These are phyloP conservation scores for Proterorhinus semilunaris DNA, from an alignment of 2,113 vertebrate genomes.

Conservation along the genomic window DNA sequence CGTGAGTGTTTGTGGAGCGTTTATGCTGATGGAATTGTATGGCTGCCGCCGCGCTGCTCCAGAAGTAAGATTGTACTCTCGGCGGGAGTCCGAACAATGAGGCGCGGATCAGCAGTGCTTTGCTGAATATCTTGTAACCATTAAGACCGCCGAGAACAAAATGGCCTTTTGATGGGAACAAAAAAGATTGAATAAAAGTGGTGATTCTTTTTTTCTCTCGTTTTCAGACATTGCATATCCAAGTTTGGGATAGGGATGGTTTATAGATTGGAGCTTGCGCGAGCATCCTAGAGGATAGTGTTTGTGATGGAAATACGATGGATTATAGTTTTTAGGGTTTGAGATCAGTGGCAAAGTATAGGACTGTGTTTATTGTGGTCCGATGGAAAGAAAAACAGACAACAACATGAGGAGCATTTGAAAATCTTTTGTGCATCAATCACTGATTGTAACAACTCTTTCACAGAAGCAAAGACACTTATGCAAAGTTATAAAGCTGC, in stretches of 20 bases:
- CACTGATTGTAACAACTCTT: slow-evolving; percentile 46
- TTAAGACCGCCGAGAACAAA: slow-evolving; percentile 72
- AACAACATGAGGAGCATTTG: slow-evolving; percentile 48
- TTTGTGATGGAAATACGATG: slow-evolving; percentile 74
- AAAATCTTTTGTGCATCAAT: slow-evolving; percentile 35
- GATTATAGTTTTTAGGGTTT: slow-evolving; percentile 70
- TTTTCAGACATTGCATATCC: slow-evolving; percentile 64
- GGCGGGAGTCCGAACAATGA: slow-evolving; percentile 71
- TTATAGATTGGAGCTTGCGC: slow-evolving; percentile 56
- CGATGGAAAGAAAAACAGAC: slow-evolving; percentile 35
- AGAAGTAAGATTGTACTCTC: slow-evolving; percentile 76
- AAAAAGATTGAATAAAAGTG: slow-evolving; percentile 80
- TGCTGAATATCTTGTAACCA: slow-evolving; percentile 70
- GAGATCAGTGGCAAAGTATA: slow-evolving; percentile 66
- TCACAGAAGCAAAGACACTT: slow-evolving; percentile 21
- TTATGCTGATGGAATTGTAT: slow-evolving; percentile 76
- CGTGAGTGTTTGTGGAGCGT: slow-evolving; percentile 71
- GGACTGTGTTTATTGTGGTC: slow-evolving; percentile 58
- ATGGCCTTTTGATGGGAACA: slow-evolving; percentile 70
- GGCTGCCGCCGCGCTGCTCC: slow-evolving; percentile 57
- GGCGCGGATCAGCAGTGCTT: slow-evolving; percentile 68
- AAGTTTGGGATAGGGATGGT: slow-evolving; percentile 58
- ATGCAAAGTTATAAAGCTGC: slow-evolving; percentile 1
- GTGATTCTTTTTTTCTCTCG: slow-evolving; percentile 58
- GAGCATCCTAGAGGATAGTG: slow-evolving; percentile 70